Conservation (phyloP, 2,113 vertebrate species). For the Oreochromis niloticus region DNA sequence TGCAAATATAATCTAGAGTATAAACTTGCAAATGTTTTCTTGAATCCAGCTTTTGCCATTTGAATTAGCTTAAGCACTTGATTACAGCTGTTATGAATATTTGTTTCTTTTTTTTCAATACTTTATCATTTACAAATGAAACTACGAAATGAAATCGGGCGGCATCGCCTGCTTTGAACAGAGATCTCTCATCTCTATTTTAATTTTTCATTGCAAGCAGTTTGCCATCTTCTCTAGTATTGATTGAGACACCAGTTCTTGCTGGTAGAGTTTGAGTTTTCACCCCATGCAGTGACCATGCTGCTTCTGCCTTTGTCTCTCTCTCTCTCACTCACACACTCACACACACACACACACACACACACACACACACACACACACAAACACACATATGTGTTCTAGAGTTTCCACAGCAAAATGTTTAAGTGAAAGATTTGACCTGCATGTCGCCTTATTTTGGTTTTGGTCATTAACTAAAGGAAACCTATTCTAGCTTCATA, state of each 20-base stretch:
- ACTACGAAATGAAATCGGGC: background rate
- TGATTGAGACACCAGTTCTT: background rate
- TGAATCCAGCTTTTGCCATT: background rate
- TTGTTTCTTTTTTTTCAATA: background rate
- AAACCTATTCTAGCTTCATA: background rate
- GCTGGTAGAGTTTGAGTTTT: background rate
- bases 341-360: background rate
- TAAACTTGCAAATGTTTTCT: background rate
- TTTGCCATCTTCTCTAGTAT: background rate
- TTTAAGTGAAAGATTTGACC: background rate
- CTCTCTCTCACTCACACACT: fast-evolving
- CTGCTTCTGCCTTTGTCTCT: background rate
- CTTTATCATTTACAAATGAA: background rate
- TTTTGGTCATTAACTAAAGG: background rate
- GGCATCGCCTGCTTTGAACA: background rate
- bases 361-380: background rate
- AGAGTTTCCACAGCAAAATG: background rate
- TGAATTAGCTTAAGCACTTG: background rate
- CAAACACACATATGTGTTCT: background rate
- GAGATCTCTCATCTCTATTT: background rate
- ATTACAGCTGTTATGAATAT: background rate
- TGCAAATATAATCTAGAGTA: background rate
- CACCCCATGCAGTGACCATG: background rate
- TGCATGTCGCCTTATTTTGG: background rate
- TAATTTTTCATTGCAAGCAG: background rate